Evolutionary conservation across 2,888 invertebrate genomes (phyloP), one percentile per base, ranked within the genome.

Genomic region (Drosophila trichaetosa): DNA sequence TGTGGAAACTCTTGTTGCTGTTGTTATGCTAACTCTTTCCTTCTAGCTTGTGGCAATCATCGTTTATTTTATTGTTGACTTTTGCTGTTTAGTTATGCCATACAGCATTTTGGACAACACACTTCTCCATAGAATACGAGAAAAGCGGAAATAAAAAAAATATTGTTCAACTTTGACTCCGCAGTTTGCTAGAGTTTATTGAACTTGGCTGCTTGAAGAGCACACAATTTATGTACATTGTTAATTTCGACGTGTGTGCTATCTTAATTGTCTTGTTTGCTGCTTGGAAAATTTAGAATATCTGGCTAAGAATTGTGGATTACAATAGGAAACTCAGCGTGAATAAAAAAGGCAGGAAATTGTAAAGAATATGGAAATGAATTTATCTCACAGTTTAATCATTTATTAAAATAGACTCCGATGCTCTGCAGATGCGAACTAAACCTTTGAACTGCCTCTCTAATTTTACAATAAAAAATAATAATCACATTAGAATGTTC

Each of bases 91-190:
- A 78, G 75, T 73, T 84, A 75, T 70, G 83, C 82, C 87, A 86
- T 72, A 79, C 68, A 73, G 33, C 16, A 33, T 76, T 78, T 79
- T 68, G 54, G 63, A 65, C 64, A 57, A 79, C 58, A 46, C 61
- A 57, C 21, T 18, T 13, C 21, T 40, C 13, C 40, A 56, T 46
- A 57, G 60, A 56, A 70, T 68, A 63, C 67, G 73, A 61, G 80
- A 70, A 83, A 81, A 79, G 76, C 81, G 69, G 85, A 81, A 84
- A 84, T 78, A 61, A 76, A 81, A 79, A 40, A 40, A 57, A 21
- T 33, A 75, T 67, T 63, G 51, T 72, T 70, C 64, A 80, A 80
- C 75, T 67, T 76, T 74, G 60, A 81, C 76, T 79, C 49, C 2
- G 4, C 1, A 24, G 16, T 65, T 59, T 62, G 48, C 40, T 68